phyloP scores from a whole-genome alignment of 2,113 vertebrate genomes.

The Pluvianellus socialis region DNA sequence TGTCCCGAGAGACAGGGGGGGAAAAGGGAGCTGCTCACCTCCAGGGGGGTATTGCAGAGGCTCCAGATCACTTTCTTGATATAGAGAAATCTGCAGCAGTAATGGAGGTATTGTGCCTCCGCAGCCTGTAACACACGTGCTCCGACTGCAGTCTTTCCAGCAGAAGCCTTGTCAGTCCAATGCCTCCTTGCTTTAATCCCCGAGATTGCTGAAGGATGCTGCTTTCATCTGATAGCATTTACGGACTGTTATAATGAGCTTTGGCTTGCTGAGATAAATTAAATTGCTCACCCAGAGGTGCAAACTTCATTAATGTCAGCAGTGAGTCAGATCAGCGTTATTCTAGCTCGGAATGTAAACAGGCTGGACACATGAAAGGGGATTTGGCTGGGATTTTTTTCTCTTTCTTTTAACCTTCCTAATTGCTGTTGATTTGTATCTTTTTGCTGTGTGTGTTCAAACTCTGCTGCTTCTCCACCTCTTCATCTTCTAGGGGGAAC shows the following conservation, averaged over 20 bases:
- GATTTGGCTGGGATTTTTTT: background rate
- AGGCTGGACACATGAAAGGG: constrained; percentile 37
- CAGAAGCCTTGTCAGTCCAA: background rate
- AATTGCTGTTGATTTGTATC: constrained; percentile 44
- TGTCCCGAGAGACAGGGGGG: background rate
- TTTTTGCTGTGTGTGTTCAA: background rate
- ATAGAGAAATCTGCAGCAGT: background rate
- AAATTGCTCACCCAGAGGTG: constrained; percentile 53
- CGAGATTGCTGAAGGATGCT: constrained; percentile 37
- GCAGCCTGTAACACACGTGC: background rate
- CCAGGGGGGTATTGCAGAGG: background rate
- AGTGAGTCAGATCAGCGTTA: background rate
- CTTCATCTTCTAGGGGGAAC: background rate
- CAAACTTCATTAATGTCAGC: constrained; percentile 55
- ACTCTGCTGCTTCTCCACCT: background rate
- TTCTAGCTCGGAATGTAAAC: constrained; percentile 19
- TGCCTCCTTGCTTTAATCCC: constrained; percentile 43
- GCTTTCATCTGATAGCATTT: constrained; percentile 56
- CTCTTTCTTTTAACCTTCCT: background rate
- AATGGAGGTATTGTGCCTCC: background rate
- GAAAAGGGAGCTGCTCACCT: background rate
- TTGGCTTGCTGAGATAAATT: constrained; percentile 51
- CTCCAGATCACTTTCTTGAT: accelerated
- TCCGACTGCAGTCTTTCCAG: background rate
- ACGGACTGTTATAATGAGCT: constrained; percentile 35